Evolutionary conservation across 2,113 vertebrate species (phyloP).

Genomic region (Rhinogobius similis): DNA sequence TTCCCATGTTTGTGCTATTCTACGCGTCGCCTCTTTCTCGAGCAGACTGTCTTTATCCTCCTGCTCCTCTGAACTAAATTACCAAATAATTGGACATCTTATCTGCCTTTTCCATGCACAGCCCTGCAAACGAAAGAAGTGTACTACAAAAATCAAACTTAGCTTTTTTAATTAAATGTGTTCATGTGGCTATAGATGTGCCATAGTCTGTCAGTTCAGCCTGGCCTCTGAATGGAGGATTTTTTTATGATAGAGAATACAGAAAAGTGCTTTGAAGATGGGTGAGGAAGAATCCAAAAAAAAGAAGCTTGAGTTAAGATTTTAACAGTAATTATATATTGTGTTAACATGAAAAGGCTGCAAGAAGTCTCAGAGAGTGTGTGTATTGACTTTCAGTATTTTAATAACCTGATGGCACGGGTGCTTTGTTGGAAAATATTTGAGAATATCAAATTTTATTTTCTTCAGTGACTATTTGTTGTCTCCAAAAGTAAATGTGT

Average conservation of each 20-base stretch:
- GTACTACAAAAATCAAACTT: slow-evolving; percentile 50
- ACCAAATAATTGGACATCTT: slow-evolving; percentile 72
- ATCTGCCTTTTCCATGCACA: slow-evolving; percentile 59
- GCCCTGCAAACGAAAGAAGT: slow-evolving; percentile 52
- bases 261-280: slow-evolving; percentile 4
- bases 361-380: slow-evolving; percentile 2
- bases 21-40: slow-evolving; percentile 43
- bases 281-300: slow-evolving; percentile 10
- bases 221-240: slow-evolving; percentile 32
- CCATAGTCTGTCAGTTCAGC: slow-evolving; percentile 41
- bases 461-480: slow-evolving; percentile 11
- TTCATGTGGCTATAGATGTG: slow-evolving; percentile 45
- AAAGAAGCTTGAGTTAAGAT: slow-evolving; percentile 5
- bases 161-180: slow-evolving; percentile 38
- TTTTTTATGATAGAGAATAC: slow-evolving; percentile 13
- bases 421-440: slow-evolving; percentile 44
- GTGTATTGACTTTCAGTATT: slow-evolving; percentile 63
- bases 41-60: slow-evolving; percentile 51
- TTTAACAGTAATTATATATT: slow-evolving; percentile 11
- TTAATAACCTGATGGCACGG: slow-evolving; percentile 41
- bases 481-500: slow-evolving; percentile 21
- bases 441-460: slow-evolving; percentile 10
- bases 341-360: slow-evolving; percentile 18
- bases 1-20: slow-evolving; percentile 40
- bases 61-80: slow-evolving; percentile 65